Conservation (phyloP, 2,888 invertebrate genomes). For the Odiellus spinosus region DNA sequence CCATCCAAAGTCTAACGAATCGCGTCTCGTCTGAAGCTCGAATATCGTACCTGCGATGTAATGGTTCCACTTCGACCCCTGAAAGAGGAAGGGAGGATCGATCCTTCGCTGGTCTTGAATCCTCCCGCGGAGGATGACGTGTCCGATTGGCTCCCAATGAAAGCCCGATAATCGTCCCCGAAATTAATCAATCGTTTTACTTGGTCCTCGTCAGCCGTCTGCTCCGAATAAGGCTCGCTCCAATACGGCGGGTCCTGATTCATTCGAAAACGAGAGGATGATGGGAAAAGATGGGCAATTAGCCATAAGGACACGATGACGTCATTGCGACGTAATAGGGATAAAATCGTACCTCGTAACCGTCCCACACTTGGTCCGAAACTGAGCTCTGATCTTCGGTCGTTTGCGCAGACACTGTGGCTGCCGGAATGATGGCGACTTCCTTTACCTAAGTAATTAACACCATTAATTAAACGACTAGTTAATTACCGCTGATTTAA, state of each 20-base stretch:
- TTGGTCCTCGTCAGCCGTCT: constrained; percentile 53
- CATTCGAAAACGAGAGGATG: constrained; percentile 6
- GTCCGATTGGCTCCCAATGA: constrained; percentile 76
- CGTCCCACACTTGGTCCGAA: constrained; percentile 88
- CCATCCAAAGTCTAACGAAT: too few relatives aligned
- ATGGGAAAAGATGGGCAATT: too few relatives aligned
- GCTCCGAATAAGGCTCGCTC: constrained; percentile 70
- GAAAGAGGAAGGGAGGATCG: too few relatives aligned
- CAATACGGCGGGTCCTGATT: constrained; percentile 72
- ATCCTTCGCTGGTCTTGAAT: too few relatives aligned
- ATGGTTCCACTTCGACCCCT: too few relatives aligned
- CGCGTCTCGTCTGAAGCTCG: too few relatives aligned
- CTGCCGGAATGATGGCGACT: not conserved
- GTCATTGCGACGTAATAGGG: too few relatives aligned
- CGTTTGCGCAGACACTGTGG: not conserved
- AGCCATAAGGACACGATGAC: too few relatives aligned
- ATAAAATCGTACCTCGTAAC: constrained; percentile 55
- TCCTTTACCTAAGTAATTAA: too few relatives aligned
- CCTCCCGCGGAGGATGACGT: constrained; percentile 43
- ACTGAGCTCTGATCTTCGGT: constrained; percentile 53
- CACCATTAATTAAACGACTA: too few relatives aligned
- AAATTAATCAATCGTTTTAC: constrained; percentile 66
- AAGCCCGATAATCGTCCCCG: constrained; percentile 77
- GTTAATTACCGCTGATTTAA: too few relatives aligned
- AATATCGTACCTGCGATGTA: too few relatives aligned